A percentile compares a stretch with the other conserved stretches of the same genome.
phyloP scores from a whole-genome alignment of 2,888 invertebrate species.

The Polydesmus complanatus region DNA sequence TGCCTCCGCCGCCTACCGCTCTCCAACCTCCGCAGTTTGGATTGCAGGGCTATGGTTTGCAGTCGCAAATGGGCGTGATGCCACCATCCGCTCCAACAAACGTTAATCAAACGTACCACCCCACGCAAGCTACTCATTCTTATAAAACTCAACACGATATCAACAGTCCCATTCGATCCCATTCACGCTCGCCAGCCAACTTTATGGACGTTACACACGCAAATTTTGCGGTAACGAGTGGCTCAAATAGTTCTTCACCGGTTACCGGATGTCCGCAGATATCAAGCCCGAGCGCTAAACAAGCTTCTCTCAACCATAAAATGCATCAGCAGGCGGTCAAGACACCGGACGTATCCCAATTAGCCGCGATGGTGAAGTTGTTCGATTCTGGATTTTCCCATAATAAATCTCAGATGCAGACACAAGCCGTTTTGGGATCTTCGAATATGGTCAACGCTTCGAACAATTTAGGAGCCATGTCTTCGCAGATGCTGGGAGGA shows the following conservation, averaged over 20 bases:
- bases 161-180: slow-evolving; percentile 17
- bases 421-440: neutral
- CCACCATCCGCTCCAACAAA: slow-evolving; percentile 14
- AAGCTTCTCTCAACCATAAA: slow-evolving; percentile 33
- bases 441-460: neutral
- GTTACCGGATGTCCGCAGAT: slow-evolving; percentile 11
- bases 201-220: slow-evolving; percentile 4
- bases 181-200: slow-evolving; percentile 17
- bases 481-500: neutral
- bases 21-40: slow-evolving; percentile 32
- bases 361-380: slow-evolving; percentile 25
- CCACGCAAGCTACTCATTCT: neutral
- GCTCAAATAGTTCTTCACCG: slow-evolving; percentile 7
- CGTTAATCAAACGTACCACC: slow-evolving; percentile 4
- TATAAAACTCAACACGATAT: slow-evolving; percentile 14
- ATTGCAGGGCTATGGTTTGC: slow-evolving; percentile 35
- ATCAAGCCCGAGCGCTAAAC: slow-evolving; percentile 7
- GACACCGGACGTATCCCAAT: slow-evolving; percentile 24
- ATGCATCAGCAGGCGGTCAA: neutral
- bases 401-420: slow-evolving; percentile 21
- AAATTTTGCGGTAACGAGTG: neutral
- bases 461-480: neutral
- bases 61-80: slow-evolving; percentile 23
- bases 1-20: slow-evolving; percentile 32
- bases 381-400: slow-evolving; percentile 1